Conservation (phyloP, 2,797 vertebrate species). For the Diplodus sargus region DNA sequence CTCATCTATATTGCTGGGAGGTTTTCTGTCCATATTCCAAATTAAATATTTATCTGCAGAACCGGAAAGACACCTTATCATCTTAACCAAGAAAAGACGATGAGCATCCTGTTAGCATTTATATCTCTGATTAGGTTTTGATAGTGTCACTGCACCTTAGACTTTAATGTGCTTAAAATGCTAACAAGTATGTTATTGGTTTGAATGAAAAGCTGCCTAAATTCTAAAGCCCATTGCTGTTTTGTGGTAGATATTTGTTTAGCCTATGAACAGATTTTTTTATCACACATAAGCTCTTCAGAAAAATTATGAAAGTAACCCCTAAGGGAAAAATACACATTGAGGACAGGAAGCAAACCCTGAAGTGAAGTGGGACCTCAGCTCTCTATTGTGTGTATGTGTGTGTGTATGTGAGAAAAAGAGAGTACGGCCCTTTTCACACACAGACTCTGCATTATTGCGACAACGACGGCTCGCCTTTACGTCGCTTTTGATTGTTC, state of each 20-base stretch:
- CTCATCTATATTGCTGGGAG: neutral
- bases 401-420: too few species aligned
- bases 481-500: too few species aligned
- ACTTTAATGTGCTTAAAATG: neutral
- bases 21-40: slow-evolving; percentile 8
- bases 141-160: neutral
- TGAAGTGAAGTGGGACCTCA: neutral
- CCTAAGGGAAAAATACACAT: neutral
- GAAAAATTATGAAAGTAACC: neutral
- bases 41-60: neutral
- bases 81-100: neutral
- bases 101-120: neutral
- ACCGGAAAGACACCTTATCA: neutral
- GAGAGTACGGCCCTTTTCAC: too few species aligned
- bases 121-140: neutral
- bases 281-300: neutral
- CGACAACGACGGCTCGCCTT: too few species aligned
- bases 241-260: neutral
- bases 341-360: slow-evolving; percentile 23
- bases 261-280: neutral
- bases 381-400: slow-evolving; percentile 15
- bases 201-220: neutral
- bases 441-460: too few species aligned
- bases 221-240: neutral
- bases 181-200: neutral